phyloP scores from a whole-genome alignment of 2,113 vertebrate species.

The Pteropus alecto region DNA sequence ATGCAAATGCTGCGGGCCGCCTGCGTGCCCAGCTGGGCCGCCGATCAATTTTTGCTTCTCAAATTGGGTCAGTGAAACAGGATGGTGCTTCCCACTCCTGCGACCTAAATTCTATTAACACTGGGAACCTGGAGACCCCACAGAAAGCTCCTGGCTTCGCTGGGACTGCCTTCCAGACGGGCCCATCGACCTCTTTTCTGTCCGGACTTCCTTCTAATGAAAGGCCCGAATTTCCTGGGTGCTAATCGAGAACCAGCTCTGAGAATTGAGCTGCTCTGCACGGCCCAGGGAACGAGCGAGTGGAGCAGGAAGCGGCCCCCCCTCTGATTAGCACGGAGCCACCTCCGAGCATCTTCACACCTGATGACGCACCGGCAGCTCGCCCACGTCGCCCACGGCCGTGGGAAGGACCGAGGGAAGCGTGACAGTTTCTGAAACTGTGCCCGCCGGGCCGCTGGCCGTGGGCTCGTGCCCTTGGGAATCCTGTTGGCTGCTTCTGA shows the following conservation, averaged over 20 bases:
- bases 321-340: background rate
- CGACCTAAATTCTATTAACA: background rate
- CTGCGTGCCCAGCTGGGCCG: constrained; percentile 65
- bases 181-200: constrained; percentile 19
- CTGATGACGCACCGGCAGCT: background rate
- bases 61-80: constrained; percentile 67
- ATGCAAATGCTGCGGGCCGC: constrained; percentile 55
- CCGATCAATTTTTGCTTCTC: constrained; percentile 67
- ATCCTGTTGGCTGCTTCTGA: background rate
- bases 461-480: background rate
- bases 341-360: background rate
- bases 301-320: background rate
- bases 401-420: background rate
- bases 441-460: background rate
- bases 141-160: background rate
- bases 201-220: constrained; percentile 28
- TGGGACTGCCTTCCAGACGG: constrained; percentile 41
- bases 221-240: background rate
- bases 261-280: background rate
- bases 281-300: background rate
- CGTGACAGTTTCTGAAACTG: background rate
- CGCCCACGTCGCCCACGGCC: rapidly evolving
- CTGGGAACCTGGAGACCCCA: background rate
- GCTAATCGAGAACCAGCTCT: background rate
- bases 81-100: background rate